phyloP scores from a whole-genome alignment of 1,140 invertebrate species.

The Chironomus tepperi region DNA sequence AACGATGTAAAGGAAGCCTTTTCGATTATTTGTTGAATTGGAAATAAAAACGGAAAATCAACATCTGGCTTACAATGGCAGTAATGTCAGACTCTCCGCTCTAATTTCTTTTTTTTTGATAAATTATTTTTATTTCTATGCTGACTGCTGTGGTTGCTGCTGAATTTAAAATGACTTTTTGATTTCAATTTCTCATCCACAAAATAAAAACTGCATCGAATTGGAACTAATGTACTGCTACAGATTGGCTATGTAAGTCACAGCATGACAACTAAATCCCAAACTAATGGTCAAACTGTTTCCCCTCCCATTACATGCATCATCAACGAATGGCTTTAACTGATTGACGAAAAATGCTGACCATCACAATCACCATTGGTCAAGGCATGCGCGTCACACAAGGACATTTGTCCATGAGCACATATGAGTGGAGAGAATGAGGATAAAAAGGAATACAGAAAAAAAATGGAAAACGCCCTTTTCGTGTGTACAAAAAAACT shows the following conservation, averaged over 20 bases:
- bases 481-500: not conserved
- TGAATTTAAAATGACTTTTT: not conserved
- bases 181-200: not conserved
- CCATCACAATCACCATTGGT: slow-evolving; percentile 7
- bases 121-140: not conserved
- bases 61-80: not conserved
- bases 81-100: not conserved
- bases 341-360: too few species aligned
- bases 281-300: not conserved
- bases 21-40: slow-evolving; percentile 11
- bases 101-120: slow-evolving; percentile 1
- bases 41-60: not conserved
- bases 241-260: not conserved
- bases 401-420: slow-evolving; percentile 14
- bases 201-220: not conserved
- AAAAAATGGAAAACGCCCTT: slow-evolving; percentile 5
- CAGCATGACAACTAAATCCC: not conserved
- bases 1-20: too few species aligned
- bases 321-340: not conserved
- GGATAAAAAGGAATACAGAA: not conserved
- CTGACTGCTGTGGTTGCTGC: too few species aligned
- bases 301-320: not conserved
- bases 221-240: not conserved
- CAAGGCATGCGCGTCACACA: slow-evolving; percentile 15
- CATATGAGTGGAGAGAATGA: not conserved